Evolutionary conservation across 2,113 vertebrate species (phyloP).

Genomic region (Dicaeum eximium): DNA sequence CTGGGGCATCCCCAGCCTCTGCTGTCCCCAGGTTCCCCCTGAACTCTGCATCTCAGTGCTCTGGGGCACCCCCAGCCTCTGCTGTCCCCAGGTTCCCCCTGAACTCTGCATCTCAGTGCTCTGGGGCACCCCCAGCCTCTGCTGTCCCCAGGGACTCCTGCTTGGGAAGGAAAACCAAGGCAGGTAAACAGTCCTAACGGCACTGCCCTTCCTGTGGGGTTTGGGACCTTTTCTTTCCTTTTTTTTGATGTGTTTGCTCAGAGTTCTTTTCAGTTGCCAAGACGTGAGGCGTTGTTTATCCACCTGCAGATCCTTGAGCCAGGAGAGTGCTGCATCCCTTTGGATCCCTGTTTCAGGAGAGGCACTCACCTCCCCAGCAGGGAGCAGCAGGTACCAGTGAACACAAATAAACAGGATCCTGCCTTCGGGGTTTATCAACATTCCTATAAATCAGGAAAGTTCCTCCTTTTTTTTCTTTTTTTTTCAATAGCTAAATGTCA

Average conservation of each 20-base stretch:
- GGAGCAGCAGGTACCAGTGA: neutral
- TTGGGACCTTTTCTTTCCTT: neutral
- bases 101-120: too few relatives aligned
- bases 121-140: neutral
- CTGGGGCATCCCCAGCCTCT: neutral
- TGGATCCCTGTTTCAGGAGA: neutral
- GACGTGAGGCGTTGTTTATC: accelerated
- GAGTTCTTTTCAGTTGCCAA: neutral
- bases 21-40: too few relatives aligned
- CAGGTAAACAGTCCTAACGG: neutral
- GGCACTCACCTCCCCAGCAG: neutral
- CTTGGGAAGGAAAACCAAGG: neutral
- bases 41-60: too few relatives aligned
- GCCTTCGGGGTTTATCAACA: neutral
- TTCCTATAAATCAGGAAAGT: neutral
- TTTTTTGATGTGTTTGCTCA: neutral
- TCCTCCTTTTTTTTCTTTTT: neutral
- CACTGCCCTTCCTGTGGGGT: neutral
- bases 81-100: neutral
- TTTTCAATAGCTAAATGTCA: constrained; percentile 6
- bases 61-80: neutral
- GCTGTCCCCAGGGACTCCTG: neutral
- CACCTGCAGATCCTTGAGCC: neutral
- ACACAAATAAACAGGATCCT: neutral
- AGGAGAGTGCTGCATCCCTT: accelerated